phyloP scores from a whole-genome alignment of 2,888 invertebrate genomes.

The Athalia rosae region DNA sequence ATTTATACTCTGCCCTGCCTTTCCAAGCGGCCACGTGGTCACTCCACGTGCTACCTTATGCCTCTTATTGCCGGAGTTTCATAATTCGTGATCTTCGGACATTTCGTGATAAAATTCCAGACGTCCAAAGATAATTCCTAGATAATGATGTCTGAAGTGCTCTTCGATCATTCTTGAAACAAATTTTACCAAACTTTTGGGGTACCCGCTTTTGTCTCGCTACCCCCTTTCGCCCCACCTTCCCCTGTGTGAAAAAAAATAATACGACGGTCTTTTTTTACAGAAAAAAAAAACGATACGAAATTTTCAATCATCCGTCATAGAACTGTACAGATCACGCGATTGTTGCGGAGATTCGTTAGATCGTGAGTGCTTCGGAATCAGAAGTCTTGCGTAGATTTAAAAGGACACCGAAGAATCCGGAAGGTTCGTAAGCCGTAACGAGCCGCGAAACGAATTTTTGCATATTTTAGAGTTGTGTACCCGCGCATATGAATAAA shows the following conservation, averaged over 20 bases:
- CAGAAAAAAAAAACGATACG: too few relatives aligned
- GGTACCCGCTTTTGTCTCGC: too few relatives aligned
- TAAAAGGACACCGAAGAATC: background rate
- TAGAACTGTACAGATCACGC: too few relatives aligned
- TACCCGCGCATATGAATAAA: background rate
- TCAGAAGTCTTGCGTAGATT: background rate
- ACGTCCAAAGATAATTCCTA: too few relatives aligned
- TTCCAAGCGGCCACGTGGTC: conserved; percentile 40
- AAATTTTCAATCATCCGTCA: too few relatives aligned
- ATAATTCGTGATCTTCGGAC: background rate
- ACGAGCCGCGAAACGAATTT: background rate
- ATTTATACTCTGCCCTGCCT: conserved; percentile 25
- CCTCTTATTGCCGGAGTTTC: background rate
- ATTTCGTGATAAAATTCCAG: background rate
- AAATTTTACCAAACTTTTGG: too few relatives aligned
- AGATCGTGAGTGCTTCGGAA: background rate
- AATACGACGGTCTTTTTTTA: too few relatives aligned
- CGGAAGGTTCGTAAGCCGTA: background rate
- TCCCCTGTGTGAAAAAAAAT: too few relatives aligned
- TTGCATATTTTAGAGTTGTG: background rate
- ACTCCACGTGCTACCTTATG: conserved; percentile 23
- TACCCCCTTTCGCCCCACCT: too few relatives aligned
- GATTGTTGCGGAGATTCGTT: too few relatives aligned
- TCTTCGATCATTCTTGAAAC: too few relatives aligned
- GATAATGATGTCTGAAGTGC: too few relatives aligned